phyloP scores from a whole-genome alignment of 2,113 vertebrate genomes.

The Bagarius yarrelli region DNA sequence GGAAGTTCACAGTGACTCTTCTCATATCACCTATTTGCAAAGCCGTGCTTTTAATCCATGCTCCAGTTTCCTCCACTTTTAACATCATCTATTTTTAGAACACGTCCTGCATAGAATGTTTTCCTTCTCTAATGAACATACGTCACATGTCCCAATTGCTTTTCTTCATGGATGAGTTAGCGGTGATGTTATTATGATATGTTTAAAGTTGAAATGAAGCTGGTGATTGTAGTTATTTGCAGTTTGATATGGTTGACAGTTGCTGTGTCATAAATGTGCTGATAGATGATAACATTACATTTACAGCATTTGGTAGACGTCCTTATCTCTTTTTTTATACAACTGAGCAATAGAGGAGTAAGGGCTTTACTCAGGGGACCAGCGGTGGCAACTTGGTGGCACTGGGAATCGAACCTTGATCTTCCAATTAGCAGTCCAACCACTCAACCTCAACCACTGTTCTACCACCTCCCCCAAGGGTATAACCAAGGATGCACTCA shows the following conservation, averaged over 20 bases:
- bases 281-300: background rate
- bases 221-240: constrained; percentile 9
- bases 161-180: constrained; percentile 19
- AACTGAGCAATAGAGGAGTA: too few species aligned
- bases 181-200: background rate
- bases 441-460: too few species aligned
- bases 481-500: constrained; percentile 2
- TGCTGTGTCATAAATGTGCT: constrained; percentile 5
- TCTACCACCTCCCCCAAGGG: too few species aligned
- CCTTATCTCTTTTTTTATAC: too few species aligned
- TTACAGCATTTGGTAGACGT: too few species aligned
- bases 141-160: constrained; percentile 8
- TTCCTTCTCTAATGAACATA: constrained; percentile 8
- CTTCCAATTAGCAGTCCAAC: too few species aligned
- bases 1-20: constrained; percentile 55
- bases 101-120: background rate
- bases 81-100: constrained; percentile 12
- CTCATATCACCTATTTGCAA: constrained; percentile 15
- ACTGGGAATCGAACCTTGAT: too few species aligned
- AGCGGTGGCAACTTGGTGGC: too few species aligned
- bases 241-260: constrained; percentile 6
- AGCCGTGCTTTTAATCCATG: background rate
- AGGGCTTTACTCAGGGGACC: too few species aligned
- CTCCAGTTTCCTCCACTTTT: constrained; percentile 7
- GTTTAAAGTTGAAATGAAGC: constrained; percentile 23